Percentiles rank a stretch among this genome's conserved stretches.
Evolutionary conservation across 2,888 invertebrate genomes (phyloP).

Genomic region (Tholera decimalis): DNA sequence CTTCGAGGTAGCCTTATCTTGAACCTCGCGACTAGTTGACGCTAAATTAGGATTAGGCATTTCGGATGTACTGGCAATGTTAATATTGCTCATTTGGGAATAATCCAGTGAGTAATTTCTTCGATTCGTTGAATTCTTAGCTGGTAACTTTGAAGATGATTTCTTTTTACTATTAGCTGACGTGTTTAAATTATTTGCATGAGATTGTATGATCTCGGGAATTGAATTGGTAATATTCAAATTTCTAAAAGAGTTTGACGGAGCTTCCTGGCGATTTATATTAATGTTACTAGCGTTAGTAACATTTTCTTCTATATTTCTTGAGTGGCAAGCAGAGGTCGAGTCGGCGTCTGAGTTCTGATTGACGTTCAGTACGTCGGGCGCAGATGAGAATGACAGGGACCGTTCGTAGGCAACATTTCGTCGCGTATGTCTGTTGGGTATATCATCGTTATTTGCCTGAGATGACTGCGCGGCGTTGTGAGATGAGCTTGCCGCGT

Average conservation of each 20-base stretch:
- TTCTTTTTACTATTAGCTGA: slow-evolving; percentile 83
- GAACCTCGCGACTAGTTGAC: slow-evolving; percentile 82
- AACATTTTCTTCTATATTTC: slow-evolving; percentile 71
- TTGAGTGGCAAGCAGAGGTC: slow-evolving; percentile 66
- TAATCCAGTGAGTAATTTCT: slow-evolving; percentile 82
- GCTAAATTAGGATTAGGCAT: slow-evolving; percentile 86
- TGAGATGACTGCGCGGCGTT: slow-evolving; percentile 63
- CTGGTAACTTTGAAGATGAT: slow-evolving; percentile 87
- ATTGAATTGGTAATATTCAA: slow-evolving; percentile 84
- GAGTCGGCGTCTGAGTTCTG: slow-evolving; percentile 78
- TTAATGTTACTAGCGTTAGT: slow-evolving; percentile 74
- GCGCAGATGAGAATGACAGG: slow-evolving; percentile 89
- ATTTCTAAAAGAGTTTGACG: slow-evolving; percentile 79
- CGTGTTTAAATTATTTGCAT: slow-evolving; percentile 85
- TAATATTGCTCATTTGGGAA: slow-evolving; percentile 85
- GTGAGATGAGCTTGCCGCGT: slow-evolving; percentile 70
- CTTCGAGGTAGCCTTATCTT: slow-evolving; percentile 92
- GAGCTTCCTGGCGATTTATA: slow-evolving; percentile 78
- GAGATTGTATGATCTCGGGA: slow-evolving; percentile 86
- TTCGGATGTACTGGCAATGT: slow-evolving; percentile 83
- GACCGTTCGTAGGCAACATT: slow-evolving; percentile 84
- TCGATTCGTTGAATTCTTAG: slow-evolving; percentile 85
- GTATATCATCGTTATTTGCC: slow-evolving; percentile 67
- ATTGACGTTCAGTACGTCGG: slow-evolving; percentile 91
- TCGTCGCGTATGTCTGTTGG: slow-evolving; percentile 71